Evolutionary conservation across 2,113 vertebrate genomes (phyloP), one percentile per base, ranked within the genome.

Genomic region (Pandion haliaetus): DNA sequence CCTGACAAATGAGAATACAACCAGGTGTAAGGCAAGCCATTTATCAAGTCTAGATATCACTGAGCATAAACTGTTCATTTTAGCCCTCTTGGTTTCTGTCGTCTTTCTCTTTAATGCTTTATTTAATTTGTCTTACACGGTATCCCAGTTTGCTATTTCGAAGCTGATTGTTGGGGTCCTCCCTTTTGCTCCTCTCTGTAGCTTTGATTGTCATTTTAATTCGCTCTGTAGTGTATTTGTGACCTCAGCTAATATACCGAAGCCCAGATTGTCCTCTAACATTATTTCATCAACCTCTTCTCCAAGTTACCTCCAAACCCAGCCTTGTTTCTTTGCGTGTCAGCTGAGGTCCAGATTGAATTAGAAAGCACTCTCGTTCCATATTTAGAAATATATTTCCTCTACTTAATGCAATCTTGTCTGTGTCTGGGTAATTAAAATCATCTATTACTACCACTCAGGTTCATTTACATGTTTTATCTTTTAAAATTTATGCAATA

Each of bases 371-470:
- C 81, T 92, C 83, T 90, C 96, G 72, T 95, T 93, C 74, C 78
- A 83, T 72, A 96, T 93, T 95, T 93, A 95, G 88, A 95, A 97
- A 95, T 96, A 83, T 92, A 96, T 97, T 98, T 98, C 96, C 97
- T 96, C 93, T 94, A 82, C 83, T 97, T 98, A 98, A 98, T 97
- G 90, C 52, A 96, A 98, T 97, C 95, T 96, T 93, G 90, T 88
- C 95, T 96, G 77, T 96, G 86, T 93, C 96, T 96, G 95, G 86
- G 91, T 96, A 97, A 98, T 97, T 97, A 96, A 97, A 97, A 96
- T 92, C 49, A 96, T 95, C 84, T 95, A 96, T 97, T 97, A 95
- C 93, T 95, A 97, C 74, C 63, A 97, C 92, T 97, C 83, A 95
- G 90, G 86, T 96, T 98, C 90, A 96, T 97, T 96, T 98, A 93